Evolutionary conservation across 2,888 invertebrate species (phyloP), one percentile per base, ranked within the genome.

Genomic region (Diarsia rubi): DNA sequence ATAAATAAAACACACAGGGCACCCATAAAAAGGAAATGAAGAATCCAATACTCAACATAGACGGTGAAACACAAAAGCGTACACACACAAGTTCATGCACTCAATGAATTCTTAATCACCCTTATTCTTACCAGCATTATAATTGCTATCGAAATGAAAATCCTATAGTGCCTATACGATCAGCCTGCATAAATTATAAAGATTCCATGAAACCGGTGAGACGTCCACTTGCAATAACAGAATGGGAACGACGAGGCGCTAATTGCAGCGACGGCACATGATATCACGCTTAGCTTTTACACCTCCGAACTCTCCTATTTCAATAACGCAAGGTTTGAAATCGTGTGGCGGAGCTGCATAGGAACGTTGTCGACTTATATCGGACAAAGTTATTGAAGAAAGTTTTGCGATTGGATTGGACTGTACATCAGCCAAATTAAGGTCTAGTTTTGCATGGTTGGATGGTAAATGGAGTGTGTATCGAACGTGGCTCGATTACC

Each of bases 241-340:
- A 89, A 89, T 83, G 87, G 74, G 86, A 76, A 79, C 88, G 85
- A 87, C 87, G 86, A 85, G 81, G 86, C 84, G 85, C 88, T 90
- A 90, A 90, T 90, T 88, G 90, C 86, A 88, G 84, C 79, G 80
- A 77, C 83, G 73, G 85, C 83, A 86, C 77, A 84, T 79, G 83
- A 88, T 85, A 88, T 80, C 79, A 74, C 24, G 72, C 78, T 69
- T 79, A 69, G 62, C 44, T 57, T 70, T n/a, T 64, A 42, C 66
- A 79, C 16, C n/a, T 19, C 11, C 14, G 0, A 62, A 42, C 65
- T 49, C 37, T 54, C 65, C 52, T 71, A 78, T 65, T 12, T 0
- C 0, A 5, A 11, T 14, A 0, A 0, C 0, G 0, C 84, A 85
- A 66, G 69, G 79, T 66, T 68, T 27, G 66, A 67, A 84, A 71